Base-by-base conservation (phyloP, 2,113 vertebrate species). In the Chaenocephalus aceratus region DNA sequence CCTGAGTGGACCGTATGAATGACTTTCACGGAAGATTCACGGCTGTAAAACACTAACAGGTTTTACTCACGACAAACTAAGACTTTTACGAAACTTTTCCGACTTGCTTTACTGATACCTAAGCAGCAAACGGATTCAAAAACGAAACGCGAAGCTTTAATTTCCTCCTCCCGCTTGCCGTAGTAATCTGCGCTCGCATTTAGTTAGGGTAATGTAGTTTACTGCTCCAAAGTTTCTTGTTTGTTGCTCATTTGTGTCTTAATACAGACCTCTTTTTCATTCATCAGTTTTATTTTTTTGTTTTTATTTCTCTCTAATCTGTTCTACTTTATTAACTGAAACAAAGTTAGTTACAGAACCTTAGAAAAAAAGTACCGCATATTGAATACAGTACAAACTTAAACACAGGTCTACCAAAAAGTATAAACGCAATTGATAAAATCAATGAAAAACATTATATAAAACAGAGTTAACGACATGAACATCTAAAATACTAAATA, bases 141-240 rank as follows among this genome's bases (percentile, higher is more conserved):
- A 8, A 1, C 3, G 15, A n/a, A 5, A 2, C 0, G 46, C 26
- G 60, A 76, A 59, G 0, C 0, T 30, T 18, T 13, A 6, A 3
- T 3, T 1, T 12, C 5, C 2, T 3, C 52, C 46, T 73, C 1
- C 46, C 1, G 72, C 74, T 82, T 73, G 41, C 90, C 80, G 85
- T 86, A 78, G 62, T 6, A 12, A 44, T 21, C 6, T 14, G 44
- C 4, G 0, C 6, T 4, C 79, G 51, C 77, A 34, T 82, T 79
- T 3, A 2, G 58, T 44, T 2, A 0, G 88, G 88, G 84, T 82
- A 88, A 83, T 83, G 88, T 72, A 86, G 90, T 88, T 2, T 0
- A 5, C 3, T 2, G 6, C 3, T 0, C 3, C 11, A 36, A 23
- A 2, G 9, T 11, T 48, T 48, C 36, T n/a, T 10, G 23, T 10